phyloP scores from a whole-genome alignment of 23 tunicate genomes.

The Styela plicata region DNA sequence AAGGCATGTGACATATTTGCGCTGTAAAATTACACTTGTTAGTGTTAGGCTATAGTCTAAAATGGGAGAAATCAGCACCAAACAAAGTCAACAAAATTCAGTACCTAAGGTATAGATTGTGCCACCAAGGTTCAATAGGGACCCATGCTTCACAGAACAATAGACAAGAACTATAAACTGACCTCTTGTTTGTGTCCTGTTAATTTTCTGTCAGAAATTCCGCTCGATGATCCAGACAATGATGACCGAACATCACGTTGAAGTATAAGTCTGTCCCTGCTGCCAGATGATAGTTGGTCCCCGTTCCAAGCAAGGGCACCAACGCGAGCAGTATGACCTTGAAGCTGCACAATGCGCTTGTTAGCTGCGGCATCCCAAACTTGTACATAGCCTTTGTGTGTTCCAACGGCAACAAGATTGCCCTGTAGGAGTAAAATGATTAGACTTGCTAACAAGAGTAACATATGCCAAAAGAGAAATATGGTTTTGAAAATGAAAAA shows the following conservation, averaged over 20 bases:
- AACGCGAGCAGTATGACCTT: constrained; percentile 89
- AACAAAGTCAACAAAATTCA: no score
- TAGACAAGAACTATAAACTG: background rate
- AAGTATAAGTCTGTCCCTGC: constrained; percentile 81
- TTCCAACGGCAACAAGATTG: constrained; percentile 87
- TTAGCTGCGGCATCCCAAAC: constrained; percentile 86
- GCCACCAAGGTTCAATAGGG: no score
- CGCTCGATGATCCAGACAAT: constrained; percentile 29
- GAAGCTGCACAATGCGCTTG: constrained; percentile 58
- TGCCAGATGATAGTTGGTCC: constrained; percentile 90
- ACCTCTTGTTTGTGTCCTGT: constrained; percentile 95
- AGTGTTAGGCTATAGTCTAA: no score
- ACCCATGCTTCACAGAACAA: background rate
- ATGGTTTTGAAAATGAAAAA: no score
- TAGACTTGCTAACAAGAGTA: no score
- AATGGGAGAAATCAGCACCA: no score
- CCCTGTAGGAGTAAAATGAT: constrained; percentile 53
- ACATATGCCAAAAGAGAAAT: no score
- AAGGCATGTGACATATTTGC: no score
- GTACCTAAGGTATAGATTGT: no score
- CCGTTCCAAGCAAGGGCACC: constrained; percentile 99
- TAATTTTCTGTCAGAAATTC: constrained; percentile 67
- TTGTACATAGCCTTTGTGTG: constrained; percentile 88
- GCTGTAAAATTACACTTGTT: no score
- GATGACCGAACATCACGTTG: constrained; percentile 82